Conservation (phyloP, 2,888 invertebrate genomes). For the Pterostichus madidus region DNA sequence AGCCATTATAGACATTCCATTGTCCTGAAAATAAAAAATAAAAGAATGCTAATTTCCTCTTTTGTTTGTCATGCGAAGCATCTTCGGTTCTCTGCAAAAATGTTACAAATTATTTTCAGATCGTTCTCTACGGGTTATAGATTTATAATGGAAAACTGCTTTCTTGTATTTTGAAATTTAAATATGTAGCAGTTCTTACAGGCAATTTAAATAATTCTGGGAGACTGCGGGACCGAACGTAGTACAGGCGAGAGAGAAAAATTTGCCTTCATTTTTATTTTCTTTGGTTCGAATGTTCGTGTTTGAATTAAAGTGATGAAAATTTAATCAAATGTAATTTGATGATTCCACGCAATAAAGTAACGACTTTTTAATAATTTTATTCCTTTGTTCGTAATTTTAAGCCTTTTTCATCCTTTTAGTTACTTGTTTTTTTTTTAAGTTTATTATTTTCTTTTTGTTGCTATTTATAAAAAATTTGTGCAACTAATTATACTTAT, state of each 20-base stretch:
- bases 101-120: conserved; percentile 61
- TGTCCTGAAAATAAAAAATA: conserved; percentile 45
- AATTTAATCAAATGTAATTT: conserved; percentile 52
- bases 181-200: conserved; percentile 58
- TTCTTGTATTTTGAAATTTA: conserved; percentile 59
- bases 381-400: conserved; percentile 3
- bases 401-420: conserved; percentile 27
- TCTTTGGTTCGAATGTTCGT: conserved; percentile 29
- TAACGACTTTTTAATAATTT: conserved; percentile 48
- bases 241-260: conserved; percentile 47
- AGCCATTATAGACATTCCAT: conserved; percentile 35
- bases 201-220: conserved; percentile 61
- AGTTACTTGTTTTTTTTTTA: neutral
- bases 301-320: conserved; percentile 53
- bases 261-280: conserved; percentile 36
- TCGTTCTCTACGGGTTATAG: conserved; percentile 54
- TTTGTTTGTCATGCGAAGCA: conserved; percentile 40
- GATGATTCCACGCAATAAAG: conserved; percentile 49
- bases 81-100: conserved; percentile 22
- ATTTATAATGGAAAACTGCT: conserved; percentile 61
- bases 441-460: neutral
- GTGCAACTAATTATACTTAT: neutral
- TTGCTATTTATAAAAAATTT: neutral
- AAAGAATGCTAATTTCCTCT: conserved; percentile 50
- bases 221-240: neutral